These are phyloP conservation scores for Drosophila eohydei DNA, from an alignment of 2,888 invertebrate genomes.

Conservation along the genomic window DNA sequence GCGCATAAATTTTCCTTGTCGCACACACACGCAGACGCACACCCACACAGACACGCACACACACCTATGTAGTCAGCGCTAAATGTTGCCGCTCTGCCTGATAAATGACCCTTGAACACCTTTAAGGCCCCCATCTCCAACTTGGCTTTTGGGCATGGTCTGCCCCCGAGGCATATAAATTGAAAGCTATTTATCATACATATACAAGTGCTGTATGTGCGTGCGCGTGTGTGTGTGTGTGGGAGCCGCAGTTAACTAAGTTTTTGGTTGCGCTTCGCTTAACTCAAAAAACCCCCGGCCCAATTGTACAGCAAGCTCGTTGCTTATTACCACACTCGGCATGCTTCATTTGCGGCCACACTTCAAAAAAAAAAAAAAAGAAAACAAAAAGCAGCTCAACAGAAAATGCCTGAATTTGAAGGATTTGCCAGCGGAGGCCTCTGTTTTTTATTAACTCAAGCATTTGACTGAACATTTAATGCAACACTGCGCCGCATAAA, in stretches of 20 bases:
- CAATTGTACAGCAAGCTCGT: conserved; percentile 10
- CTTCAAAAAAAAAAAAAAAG: conserved; percentile 40
- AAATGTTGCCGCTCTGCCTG: conserved; percentile 80
- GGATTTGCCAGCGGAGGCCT: conserved; percentile 46
- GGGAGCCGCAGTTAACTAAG: conserved; percentile 72
- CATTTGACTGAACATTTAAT: conserved; percentile 78
- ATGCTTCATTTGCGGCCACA: conserved; percentile 73
- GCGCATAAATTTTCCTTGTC: conserved; percentile 69
- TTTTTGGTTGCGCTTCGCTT: conserved; percentile 70
- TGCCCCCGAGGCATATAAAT: conserved; percentile 81
- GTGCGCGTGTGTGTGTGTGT: conserved; percentile 13
- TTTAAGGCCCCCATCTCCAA: conserved; percentile 58
- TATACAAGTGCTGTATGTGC: conserved; percentile 50
- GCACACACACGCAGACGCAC: conserved; percentile 44
- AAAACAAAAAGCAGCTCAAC: background rate
- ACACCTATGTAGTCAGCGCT: conserved; percentile 65
- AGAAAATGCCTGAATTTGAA: conserved; percentile 56
- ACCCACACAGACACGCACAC: conserved; percentile 25
- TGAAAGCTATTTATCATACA: conserved; percentile 83
- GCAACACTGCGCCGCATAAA: conserved; percentile 80
- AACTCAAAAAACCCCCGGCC: conserved; percentile 14
- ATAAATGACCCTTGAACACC: conserved; percentile 83
- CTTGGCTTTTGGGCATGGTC: conserved; percentile 47
- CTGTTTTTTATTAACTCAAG: conserved; percentile 71
- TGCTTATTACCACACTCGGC: conserved; percentile 68